A percentile compares a stretch with the other conserved stretches of the same genome.
phyloP scores from a whole-genome alignment of 1,140 invertebrate species.

The Bradysia coprophila region DNA sequence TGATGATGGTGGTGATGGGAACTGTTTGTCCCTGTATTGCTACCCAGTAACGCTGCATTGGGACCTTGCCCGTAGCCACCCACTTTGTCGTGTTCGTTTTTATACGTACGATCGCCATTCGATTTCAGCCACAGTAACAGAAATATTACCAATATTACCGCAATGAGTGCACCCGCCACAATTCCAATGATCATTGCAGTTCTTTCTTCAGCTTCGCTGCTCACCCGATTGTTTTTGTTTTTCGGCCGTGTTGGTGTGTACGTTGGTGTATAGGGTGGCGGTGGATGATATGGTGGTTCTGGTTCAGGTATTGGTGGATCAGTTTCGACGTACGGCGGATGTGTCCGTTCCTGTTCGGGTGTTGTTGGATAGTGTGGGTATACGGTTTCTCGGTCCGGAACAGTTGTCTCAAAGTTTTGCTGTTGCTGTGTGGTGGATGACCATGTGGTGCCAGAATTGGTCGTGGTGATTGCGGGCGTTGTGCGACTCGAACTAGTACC shows the following conservation, averaged over 20 bases:
- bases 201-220: slow-evolving; percentile 49
- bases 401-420: slow-evolving; percentile 9
- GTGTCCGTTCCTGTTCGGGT: not conserved
- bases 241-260: slow-evolving; percentile 11
- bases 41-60: slow-evolving; percentile 47
- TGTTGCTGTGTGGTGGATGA: slow-evolving; percentile 4
- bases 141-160: slow-evolving; percentile 76
- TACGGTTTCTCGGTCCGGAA: slow-evolving; percentile 17
- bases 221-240: slow-evolving; percentile 35
- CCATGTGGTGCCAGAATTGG: slow-evolving; percentile 3
- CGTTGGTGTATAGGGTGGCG: slow-evolving; percentile 23
- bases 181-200: slow-evolving; percentile 71
- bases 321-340: not conserved
- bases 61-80: slow-evolving; percentile 48
- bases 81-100: slow-evolving; percentile 71
- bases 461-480: not conserved
- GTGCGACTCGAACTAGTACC: slow-evolving; percentile 12
- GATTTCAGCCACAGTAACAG: slow-evolving; percentile 72
- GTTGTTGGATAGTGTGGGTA: slow-evolving; percentile 4
- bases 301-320: slow-evolving; percentile 1
- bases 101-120: slow-evolving; percentile 70
- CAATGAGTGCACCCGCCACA: slow-evolving; percentile 77
- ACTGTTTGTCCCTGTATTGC: slow-evolving; percentile 28
- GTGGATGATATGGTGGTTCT: slow-evolving; percentile 10
- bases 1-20: slow-evolving; percentile 22